A percentile compares a stretch with the other conserved stretches of the same genome.
Evolutionary conservation across 2,113 vertebrate genomes (phyloP).

Genomic region (Podocnemis expansa): DNA sequence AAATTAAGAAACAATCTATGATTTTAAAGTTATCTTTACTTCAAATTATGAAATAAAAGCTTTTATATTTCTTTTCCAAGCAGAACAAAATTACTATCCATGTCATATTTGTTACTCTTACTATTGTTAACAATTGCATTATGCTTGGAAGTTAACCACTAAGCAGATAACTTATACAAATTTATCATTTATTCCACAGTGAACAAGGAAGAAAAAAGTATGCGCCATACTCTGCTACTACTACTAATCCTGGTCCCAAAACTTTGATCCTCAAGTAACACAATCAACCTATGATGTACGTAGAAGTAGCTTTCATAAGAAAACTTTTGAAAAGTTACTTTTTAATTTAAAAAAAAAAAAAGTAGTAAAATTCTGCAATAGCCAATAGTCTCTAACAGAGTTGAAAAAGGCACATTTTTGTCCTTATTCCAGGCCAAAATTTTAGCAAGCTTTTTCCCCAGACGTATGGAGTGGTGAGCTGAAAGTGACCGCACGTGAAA

Average conservation of each 20-base stretch:
- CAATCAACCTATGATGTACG: background rate
- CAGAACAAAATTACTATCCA: background rate
- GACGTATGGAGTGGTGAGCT: conserved; percentile 35
- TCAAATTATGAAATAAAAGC: background rate
- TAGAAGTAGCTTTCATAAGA: conserved; percentile 19
- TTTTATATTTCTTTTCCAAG: background rate
- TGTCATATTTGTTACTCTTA: background rate
- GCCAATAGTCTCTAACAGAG: background rate
- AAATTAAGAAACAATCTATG: background rate
- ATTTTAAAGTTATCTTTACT: background rate
- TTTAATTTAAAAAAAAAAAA: background rate
- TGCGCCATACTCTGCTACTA: background rate
- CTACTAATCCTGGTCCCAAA: background rate
- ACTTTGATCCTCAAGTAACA: background rate
- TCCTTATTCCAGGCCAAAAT: background rate
- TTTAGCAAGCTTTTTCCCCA: conserved; percentile 20
- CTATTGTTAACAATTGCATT: background rate
- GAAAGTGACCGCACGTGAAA: conserved; percentile 35
- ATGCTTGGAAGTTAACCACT: background rate
- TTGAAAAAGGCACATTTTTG: background rate
- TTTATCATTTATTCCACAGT: background rate
- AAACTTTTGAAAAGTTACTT: conserved; percentile 3
- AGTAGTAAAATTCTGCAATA: background rate
- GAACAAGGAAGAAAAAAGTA: background rate
- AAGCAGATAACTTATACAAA: background rate